A percentile compares a stretch with the other conserved stretches of the same genome.
phyloP scores from a whole-genome alignment of 2,888 invertebrate genomes.

The Stenolophus ochropezus region DNA sequence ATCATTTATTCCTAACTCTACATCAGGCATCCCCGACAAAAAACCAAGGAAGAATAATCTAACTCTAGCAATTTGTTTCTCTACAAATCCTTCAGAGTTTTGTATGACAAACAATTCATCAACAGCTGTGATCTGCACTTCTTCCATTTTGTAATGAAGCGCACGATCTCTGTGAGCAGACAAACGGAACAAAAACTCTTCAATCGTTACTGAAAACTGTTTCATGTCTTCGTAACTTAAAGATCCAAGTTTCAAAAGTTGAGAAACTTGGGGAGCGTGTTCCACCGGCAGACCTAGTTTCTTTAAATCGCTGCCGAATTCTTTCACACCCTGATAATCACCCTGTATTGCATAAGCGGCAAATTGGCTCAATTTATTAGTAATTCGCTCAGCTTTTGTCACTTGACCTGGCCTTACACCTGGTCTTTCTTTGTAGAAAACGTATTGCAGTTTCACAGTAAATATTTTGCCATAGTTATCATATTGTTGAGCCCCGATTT shows the following conservation, averaged over 20 bases:
- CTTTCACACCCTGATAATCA: conserved; percentile 94
- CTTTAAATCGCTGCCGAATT: conserved; percentile 93
- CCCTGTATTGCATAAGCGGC: conserved; percentile 96
- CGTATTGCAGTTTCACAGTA: conserved; percentile 96
- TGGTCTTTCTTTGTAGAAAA: conserved; percentile 98
- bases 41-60: conserved; percentile 97
- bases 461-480: conserved; percentile 99
- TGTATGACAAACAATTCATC: conserved; percentile 94
- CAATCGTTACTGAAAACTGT: conserved; percentile 92
- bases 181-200: conserved; percentile 93
- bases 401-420: conserved; percentile 97
- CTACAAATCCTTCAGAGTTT: conserved; percentile 85
- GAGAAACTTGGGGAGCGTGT: conserved; percentile 97
- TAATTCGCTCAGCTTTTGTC: conserved; percentile 93
- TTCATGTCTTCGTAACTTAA: conserved; percentile 92
- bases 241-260: conserved; percentile 96
- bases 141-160: conserved; percentile 95
- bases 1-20: conserved; percentile 98
- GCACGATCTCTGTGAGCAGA: conserved; percentile 91
- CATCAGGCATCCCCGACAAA: conserved; percentile 95
- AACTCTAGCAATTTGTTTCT: conserved; percentile 95
- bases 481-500: conserved; percentile 96
- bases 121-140: conserved; percentile 95
- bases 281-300: conserved; percentile 94
- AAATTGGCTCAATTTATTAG: conserved; percentile 93